These are phyloP conservation scores for Nebria salina DNA, from an alignment of 2,888 invertebrate species.

Conservation along the genomic window DNA sequence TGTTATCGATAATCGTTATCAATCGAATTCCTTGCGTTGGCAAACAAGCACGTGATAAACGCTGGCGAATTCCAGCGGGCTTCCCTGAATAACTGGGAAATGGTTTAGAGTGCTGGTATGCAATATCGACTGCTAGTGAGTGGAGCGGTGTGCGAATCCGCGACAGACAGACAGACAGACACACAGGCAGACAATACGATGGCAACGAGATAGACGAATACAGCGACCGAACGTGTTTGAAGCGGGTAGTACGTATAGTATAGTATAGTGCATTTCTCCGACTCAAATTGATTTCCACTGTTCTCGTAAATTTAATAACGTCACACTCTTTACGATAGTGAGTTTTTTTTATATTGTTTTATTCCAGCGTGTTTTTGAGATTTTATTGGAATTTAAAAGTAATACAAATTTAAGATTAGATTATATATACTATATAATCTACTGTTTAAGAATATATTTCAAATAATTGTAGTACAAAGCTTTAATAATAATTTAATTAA, in stretches of 20 bases:
- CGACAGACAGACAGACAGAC: conserved; percentile 19
- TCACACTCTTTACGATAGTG: conserved; percentile 23
- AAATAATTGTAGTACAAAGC: background rate
- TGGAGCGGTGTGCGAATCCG: background rate
- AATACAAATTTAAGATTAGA: background rate
- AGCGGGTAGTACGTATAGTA: background rate
- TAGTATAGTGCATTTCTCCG: conserved; percentile 7
- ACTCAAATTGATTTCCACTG: conserved; percentile 41
- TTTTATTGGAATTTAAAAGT: background rate
- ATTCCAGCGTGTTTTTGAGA: background rate
- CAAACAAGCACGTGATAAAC: conserved; percentile 35
- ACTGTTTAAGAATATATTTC: background rate
- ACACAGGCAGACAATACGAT: background rate
- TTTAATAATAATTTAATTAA: background rate
- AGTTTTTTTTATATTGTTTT: conserved; percentile 13
- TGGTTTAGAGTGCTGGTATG: conserved; percentile 24
- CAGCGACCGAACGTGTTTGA: background rate
- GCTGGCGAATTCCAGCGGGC: conserved; percentile 26
- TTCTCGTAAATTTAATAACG: conserved; percentile 45
- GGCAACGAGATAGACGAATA: background rate
- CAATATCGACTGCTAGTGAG: conserved; percentile 31
- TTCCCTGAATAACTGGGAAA: background rate
- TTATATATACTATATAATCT: background rate
- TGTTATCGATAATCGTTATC: conserved; percentile 25
- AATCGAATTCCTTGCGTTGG: conserved; percentile 19